Conservation (phyloP, 2,888 invertebrate species). For the Carpatolechia fugitivella region DNA sequence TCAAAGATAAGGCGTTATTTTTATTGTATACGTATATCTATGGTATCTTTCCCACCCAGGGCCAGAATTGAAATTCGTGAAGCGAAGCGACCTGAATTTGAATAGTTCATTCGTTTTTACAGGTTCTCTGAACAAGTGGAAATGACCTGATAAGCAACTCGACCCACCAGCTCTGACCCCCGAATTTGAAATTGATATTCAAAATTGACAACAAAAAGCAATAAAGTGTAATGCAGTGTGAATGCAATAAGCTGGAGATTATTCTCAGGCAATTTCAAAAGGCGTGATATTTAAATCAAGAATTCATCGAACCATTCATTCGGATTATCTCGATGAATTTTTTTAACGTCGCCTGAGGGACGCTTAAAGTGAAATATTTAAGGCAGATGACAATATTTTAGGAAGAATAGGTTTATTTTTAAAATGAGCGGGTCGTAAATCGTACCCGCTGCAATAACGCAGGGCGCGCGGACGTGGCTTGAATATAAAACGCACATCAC, state of each 20-base stretch:
- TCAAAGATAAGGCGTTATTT: no score
- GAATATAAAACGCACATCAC: conserved; percentile 65
- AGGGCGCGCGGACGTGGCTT: conserved; percentile 53
- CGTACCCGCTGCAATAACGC: conserved; percentile 67
- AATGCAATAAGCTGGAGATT: conserved; percentile 16
- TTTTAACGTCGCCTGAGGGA: conserved; percentile 64
- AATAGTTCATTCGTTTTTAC: no score
- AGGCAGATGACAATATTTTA: conserved; percentile 77
- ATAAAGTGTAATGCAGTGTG: conserved; percentile 3
- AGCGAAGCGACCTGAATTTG: no score
- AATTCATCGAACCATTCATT: conserved; percentile 51
- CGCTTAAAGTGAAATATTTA: conserved; percentile 75
- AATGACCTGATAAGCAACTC: no score
- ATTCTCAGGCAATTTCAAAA: conserved; percentile 12
- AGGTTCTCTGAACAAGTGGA: no score
- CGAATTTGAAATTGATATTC: not conserved
- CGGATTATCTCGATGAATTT: conserved; percentile 49
- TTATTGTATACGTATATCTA: no score
- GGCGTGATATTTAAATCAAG: conserved; percentile 43
- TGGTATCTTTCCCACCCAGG: no score
- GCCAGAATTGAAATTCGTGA: no score
- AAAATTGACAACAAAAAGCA: not conserved
- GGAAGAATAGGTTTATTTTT: conserved; percentile 75
- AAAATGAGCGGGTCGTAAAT: conserved; percentile 71
- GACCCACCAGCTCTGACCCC: no score